Evolutionary conservation across 2,888 invertebrate species (phyloP).

Genomic region (Lordiphosa andalusiaca): DNA sequence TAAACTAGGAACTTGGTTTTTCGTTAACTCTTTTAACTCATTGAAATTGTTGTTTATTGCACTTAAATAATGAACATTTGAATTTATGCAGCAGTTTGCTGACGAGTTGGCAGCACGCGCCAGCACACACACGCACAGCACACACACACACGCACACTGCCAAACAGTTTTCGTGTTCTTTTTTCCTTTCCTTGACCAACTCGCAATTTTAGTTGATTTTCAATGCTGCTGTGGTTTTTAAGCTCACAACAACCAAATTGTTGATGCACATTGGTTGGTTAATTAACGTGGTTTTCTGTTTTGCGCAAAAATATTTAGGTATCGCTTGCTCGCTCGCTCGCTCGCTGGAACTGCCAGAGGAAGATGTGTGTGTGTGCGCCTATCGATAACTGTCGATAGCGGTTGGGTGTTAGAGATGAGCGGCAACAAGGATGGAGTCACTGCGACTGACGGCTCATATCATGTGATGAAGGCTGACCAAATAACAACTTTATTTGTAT

Average conservation of each 20-base stretch:
- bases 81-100: background rate
- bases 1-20: constrained; percentile 1
- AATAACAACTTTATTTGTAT: too few relatives aligned
- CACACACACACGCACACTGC: constrained; percentile 22
- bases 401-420: background rate
- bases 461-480: too few relatives aligned
- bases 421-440: too few relatives aligned
- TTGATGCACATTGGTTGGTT: constrained; percentile 1
- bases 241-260: constrained; percentile 1
- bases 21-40: background rate
- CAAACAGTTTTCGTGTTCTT: constrained; percentile 10
- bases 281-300: constrained; percentile 29
- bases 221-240: constrained; percentile 3
- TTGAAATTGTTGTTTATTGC: constrained; percentile 46
- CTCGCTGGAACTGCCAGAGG: constrained; percentile 42
- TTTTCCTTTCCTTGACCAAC: constrained; percentile 4
- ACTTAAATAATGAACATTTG: too few relatives aligned
- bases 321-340: constrained; percentile 70
- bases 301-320: constrained; percentile 68
- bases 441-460: too few relatives aligned
- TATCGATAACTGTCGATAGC: background rate
- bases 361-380: background rate
- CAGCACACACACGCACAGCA: constrained; percentile 25
- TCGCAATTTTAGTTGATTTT: constrained; percentile 1
- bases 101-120: constrained; percentile 12